phyloP scores from a whole-genome alignment of 2,797 vertebrate species.

The Notamacropus eugenii region DNA sequence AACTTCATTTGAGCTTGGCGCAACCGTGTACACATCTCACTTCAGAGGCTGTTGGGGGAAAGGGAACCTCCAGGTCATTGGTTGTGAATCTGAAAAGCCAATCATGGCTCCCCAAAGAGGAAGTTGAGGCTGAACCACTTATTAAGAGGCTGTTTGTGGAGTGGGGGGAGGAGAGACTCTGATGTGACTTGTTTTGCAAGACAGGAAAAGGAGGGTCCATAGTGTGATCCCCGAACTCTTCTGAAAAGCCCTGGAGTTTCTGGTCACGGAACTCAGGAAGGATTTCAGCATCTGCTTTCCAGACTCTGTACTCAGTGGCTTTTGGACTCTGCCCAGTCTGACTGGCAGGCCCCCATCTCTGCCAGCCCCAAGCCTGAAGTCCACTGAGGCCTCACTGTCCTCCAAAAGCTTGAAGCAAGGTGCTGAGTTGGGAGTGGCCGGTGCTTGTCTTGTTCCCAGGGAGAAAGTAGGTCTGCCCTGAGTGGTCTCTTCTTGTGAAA shows the following conservation, averaged over 20 bases:
- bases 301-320: neutral
- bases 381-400: no score
- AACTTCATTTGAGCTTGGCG: neutral
- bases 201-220: neutral
- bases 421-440: neutral
- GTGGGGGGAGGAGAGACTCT: no score
- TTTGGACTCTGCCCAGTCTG: neutral
- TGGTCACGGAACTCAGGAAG: neutral
- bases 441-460: neutral
- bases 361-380: neutral
- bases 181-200: neutral
- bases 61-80: fast-evolving
- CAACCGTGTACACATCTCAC: neutral
- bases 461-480: neutral
- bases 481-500: neutral
- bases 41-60: neutral
- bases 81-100: neutral
- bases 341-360: neutral
- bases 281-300: neutral
- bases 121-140: neutral
- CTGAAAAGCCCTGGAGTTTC: neutral
- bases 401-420: neutral
- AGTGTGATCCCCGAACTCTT: neutral
- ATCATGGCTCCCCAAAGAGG: neutral
- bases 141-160: neutral